Evolutionary conservation across 2,797 vertebrate species (phyloP), one percentile per base, ranked within the genome.

Genomic region (Gymnoscopelus microlampas): DNA sequence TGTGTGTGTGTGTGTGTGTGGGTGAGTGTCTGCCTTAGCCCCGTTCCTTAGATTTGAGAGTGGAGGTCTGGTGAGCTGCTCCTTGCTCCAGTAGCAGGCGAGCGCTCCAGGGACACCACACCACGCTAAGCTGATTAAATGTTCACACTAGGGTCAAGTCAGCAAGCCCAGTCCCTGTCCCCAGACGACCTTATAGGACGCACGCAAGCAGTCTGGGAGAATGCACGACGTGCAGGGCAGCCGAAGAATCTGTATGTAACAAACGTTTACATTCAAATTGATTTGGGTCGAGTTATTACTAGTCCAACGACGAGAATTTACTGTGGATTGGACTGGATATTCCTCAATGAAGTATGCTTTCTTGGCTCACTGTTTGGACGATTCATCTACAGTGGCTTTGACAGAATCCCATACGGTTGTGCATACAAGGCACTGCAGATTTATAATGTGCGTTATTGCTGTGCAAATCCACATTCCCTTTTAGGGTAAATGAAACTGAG

Each of bases 101-200:
- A 44, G 68, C 53, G 70, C 60, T 78, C 66, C 66, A 12, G 68
- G 50, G 77, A 77, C 72, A 68, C 68, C 53, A 72, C 39, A 68
- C 68, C 53, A 72, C 44, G 55, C 71, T 78, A 86, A 85, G 77
- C 76, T 80, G 78, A 85, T 84, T 82, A 85, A 84, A 79, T 69
- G 73, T 71, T 71, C 75, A 77, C 78, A 78, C 76, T 74, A 56
- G 60, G 76, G 76, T 80, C 73, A 62, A 84, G 81, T 80, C 67
- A 5, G 76, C 76, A 65, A 71, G 84, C 72, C 2, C 74, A 49
- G 55, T 79, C 65, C 14, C 19, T 24, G 67, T 77, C 78, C 67
- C 65, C 62, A 0, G 0, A 50, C 81, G 76, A 83, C 60, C 83
- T 44, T 44, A 53, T 35, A 29, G 69, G 77, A 70, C 70, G 49